Conservation (phyloP, 2,888 invertebrate genomes). For the Sminthurinus aureus region DNA sequence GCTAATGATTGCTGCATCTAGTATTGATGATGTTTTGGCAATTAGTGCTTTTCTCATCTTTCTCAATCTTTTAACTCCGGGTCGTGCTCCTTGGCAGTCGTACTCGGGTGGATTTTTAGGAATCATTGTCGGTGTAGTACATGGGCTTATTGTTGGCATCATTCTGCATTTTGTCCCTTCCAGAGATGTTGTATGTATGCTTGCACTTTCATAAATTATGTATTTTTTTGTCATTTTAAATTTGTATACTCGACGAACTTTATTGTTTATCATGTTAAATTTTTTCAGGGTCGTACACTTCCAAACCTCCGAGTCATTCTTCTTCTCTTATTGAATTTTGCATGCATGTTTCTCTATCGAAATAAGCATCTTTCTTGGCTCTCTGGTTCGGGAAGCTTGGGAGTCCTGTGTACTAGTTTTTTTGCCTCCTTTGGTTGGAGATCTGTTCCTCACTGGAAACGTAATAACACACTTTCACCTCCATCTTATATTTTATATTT, state of each 20-base stretch:
- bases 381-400: constrained; percentile 46
- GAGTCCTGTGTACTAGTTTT: constrained; percentile 60
- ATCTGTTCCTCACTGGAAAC: constrained; percentile 17
- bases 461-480: not conserved
- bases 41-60: constrained; percentile 93
- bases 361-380: constrained; percentile 39
- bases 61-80: constrained; percentile 70
- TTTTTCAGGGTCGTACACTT: constrained; percentile 45
- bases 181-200: constrained; percentile 44
- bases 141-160: constrained; percentile 52
- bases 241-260: no score
- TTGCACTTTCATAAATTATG: not conserved
- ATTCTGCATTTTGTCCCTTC: constrained; percentile 57
- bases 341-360: constrained; percentile 48
- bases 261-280: no score
- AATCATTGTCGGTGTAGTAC: constrained; percentile 45
- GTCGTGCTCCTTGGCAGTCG: not conserved
- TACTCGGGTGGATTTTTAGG: not conserved
- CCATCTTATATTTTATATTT: no score
- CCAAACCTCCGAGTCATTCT: constrained; percentile 45
- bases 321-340: constrained; percentile 49
- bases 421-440: constrained; percentile 61
- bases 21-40: constrained; percentile 93
- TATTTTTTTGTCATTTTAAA: no score
- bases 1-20: constrained; percentile 80